Percentiles rank a stretch among this genome's conserved stretches.
These are phyloP conservation scores for Sitta carolinensis DNA, from an alignment of 2,797 vertebrate genomes.

Conservation along the genomic window DNA sequence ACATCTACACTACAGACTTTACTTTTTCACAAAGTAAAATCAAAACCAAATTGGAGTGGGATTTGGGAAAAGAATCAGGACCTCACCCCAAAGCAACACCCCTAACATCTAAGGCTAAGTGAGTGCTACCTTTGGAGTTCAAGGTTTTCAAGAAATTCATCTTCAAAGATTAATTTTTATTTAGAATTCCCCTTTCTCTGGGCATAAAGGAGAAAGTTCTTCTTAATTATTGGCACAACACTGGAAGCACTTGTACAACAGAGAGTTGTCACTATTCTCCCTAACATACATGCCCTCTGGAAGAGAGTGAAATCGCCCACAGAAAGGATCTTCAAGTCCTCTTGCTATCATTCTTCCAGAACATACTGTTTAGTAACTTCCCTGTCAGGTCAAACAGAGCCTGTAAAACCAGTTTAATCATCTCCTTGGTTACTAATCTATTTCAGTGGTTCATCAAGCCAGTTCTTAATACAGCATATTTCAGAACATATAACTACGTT, in stretches of 20 bases:
- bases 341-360: background rate
- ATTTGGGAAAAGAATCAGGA: background rate
- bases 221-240: background rate
- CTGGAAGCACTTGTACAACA: background rate
- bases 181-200: background rate
- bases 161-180: background rate
- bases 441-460: constrained; percentile 33
- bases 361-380: background rate
- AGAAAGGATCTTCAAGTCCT: background rate
- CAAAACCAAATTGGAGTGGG: background rate
- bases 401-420: constrained; percentile 65
- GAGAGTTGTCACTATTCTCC: background rate
- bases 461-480: background rate
- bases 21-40: background rate
- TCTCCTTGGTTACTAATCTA: constrained; percentile 51
- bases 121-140: background rate
- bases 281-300: background rate
- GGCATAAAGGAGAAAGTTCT: background rate
- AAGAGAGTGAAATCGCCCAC: background rate
- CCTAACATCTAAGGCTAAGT: fast-evolving
- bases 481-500: background rate
- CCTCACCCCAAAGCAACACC: background rate
- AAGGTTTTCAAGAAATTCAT: background rate
- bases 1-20: background rate
- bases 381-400: constrained; percentile 42